phyloP scores from a whole-genome alignment of 2,888 invertebrate species.

The Eupithecia abbreviata region DNA sequence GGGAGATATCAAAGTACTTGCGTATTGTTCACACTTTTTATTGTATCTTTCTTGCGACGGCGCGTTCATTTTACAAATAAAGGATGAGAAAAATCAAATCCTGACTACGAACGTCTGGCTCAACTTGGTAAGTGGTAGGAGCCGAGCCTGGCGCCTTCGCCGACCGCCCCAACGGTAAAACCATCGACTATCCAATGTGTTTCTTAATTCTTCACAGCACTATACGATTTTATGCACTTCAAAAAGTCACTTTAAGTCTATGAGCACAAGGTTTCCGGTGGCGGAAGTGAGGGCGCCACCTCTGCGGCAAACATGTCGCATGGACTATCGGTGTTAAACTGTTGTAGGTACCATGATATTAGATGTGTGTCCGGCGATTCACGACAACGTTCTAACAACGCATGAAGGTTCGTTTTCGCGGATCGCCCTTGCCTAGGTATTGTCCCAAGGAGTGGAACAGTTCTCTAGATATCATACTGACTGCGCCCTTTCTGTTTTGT shows the following conservation, averaged over 20 bases:
- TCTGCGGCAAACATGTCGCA: constrained; percentile 79
- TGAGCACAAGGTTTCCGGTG: constrained; percentile 62
- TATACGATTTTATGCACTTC: constrained; percentile 51
- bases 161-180: constrained; percentile 65
- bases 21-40: constrained; percentile 75
- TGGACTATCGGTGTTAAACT: constrained; percentile 80
- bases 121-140: constrained; percentile 95
- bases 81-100: constrained; percentile 99
- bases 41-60: constrained; percentile 82
- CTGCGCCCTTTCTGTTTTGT: constrained; percentile 87
- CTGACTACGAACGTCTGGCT: constrained; percentile 99
- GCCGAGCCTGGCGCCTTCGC: constrained; percentile 74
- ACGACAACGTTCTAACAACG: constrained; percentile 61
- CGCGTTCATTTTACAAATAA: constrained; percentile 85
- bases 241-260: constrained; percentile 40
- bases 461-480: constrained; percentile 81
- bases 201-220: constrained; percentile 40
- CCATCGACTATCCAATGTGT: constrained; percentile 34
- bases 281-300: constrained; percentile 74
- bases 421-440: constrained; percentile 67
- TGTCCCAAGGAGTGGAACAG: constrained; percentile 71
- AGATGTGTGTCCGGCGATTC: constrained; percentile 74
- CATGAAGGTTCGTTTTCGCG: constrained; percentile 63
- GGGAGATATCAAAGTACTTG: constrained; percentile 41
- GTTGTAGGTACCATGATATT: constrained; percentile 70